These are phyloP conservation scores for Noctua janthina DNA, from an alignment of 2,888 invertebrate species.

Conservation along the genomic window DNA sequence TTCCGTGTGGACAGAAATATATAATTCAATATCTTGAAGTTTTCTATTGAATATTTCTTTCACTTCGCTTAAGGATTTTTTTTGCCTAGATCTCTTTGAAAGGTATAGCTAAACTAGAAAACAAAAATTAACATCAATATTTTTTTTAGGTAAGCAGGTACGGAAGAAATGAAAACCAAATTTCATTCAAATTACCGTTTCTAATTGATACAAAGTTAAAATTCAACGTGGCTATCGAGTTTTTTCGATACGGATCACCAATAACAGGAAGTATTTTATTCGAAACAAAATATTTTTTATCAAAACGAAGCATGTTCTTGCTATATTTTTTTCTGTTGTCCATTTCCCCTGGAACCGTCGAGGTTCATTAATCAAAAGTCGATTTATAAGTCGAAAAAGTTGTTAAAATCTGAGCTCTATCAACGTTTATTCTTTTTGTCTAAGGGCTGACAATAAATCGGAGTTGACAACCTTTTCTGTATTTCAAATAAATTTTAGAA, in stretches of 20 bases:
- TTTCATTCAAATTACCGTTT: background rate
- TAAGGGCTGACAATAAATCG: conserved; percentile 36
- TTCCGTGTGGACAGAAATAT: background rate
- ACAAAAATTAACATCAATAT: background rate
- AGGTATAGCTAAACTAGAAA: background rate
- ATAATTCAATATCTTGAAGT: background rate
- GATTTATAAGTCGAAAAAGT: conserved; percentile 53
- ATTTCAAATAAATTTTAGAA: conserved; percentile 34
- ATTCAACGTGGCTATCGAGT: background rate
- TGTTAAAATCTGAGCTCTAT: conserved; percentile 39
- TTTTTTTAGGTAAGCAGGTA: background rate
- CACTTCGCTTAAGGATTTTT: background rate
- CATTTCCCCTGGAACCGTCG: conserved; percentile 25
- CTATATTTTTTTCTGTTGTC: conserved; percentile 33
- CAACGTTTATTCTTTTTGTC: conserved; percentile 49
- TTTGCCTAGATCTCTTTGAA: background rate
- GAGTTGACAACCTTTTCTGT: conserved; percentile 29
- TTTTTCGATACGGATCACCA: conserved; percentile 16
- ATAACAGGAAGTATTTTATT: conserved; percentile 20
- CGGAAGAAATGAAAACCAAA: background rate
- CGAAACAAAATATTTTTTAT: conserved; percentile 33
- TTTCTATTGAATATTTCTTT: background rate
- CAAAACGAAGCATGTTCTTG: background rate
- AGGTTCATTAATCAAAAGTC: conserved; percentile 50
- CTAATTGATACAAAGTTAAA: background rate